Evolutionary conservation across 2,888 invertebrate species (phyloP).

Genomic region (Sinelater perroti): DNA sequence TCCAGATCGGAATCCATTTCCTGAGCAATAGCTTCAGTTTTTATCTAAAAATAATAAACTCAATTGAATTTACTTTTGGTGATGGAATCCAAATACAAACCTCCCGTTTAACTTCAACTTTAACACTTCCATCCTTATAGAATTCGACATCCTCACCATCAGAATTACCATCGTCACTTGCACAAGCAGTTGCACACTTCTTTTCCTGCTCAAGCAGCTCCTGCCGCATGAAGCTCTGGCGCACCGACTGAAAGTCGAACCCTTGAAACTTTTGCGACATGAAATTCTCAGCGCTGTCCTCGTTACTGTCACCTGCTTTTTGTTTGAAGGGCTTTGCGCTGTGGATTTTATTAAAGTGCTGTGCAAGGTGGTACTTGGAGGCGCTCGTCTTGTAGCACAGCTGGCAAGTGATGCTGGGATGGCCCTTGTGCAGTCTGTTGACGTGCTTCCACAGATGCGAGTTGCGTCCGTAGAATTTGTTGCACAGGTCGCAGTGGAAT

Average conservation of each 20-base stretch:
- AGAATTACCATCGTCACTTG: slow-evolving; percentile 29
- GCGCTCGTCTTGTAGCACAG: slow-evolving; percentile 68
- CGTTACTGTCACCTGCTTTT: slow-evolving; percentile 32
- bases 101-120: slow-evolving; percentile 1
- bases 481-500: slow-evolving; percentile 69
- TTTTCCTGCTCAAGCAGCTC: slow-evolving; percentile 49
- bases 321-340: slow-evolving; percentile 46
- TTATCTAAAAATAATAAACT: background rate
- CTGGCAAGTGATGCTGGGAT: slow-evolving; percentile 68
- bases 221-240: slow-evolving; percentile 55
- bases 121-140: background rate
- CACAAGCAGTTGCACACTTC: background rate
- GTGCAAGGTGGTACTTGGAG: slow-evolving; percentile 65
- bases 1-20: slow-evolving; percentile 16
- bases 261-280: slow-evolving; percentile 56
- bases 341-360: slow-evolving; percentile 67
- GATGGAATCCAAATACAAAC: background rate
- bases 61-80: background rate
- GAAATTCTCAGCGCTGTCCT: slow-evolving; percentile 48
- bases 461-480: slow-evolving; percentile 68
- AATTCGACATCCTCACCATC: slow-evolving; percentile 22
- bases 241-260: slow-evolving; percentile 54
- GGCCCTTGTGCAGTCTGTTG: slow-evolving; percentile 66
- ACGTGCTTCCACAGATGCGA: slow-evolving; percentile 71
- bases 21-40: slow-evolving; percentile 4